Evolutionary conservation across 2,888 invertebrate species (phyloP).

Genomic region (Tipula confusa): DNA sequence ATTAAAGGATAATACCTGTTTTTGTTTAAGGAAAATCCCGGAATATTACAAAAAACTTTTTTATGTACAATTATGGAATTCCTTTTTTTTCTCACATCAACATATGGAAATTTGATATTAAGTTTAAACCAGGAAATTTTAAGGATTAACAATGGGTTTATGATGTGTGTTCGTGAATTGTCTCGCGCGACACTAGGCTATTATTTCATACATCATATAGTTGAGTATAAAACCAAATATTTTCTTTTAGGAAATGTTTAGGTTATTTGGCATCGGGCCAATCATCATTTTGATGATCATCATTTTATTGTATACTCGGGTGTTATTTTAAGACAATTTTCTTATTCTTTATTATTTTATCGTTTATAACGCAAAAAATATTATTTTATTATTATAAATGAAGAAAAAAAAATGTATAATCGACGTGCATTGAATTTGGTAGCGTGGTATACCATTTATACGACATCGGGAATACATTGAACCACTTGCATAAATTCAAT

Average conservation of each 20-base stretch:
- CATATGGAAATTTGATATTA: neutral
- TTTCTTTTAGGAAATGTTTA: neutral
- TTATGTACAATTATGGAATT: neutral
- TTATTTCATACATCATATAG: neutral
- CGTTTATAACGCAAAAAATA: neutral
- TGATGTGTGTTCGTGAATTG: neutral
- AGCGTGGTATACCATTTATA: neutral
- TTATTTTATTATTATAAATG: neutral
- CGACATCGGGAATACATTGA: neutral
- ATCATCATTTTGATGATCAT: neutral
- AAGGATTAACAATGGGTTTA: neutral
- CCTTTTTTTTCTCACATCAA: neutral
- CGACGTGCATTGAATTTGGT: neutral
- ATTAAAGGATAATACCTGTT: neutral
- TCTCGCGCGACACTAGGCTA: neutral
- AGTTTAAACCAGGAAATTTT: neutral
- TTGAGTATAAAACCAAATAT: neutral
- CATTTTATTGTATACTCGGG: neutral
- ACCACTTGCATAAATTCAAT: neutral
- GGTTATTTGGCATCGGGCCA: neutral
- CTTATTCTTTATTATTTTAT: conserved; percentile 1
- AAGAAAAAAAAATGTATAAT: neutral
- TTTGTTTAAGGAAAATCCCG: neutral
- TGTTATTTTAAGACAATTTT: conserved; percentile 25
- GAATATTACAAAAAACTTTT: neutral